Evolutionary conservation across 2,888 invertebrate species (phyloP), one percentile per base, ranked within the genome.

Genomic region (Acrocyrtus sp.): DNA sequence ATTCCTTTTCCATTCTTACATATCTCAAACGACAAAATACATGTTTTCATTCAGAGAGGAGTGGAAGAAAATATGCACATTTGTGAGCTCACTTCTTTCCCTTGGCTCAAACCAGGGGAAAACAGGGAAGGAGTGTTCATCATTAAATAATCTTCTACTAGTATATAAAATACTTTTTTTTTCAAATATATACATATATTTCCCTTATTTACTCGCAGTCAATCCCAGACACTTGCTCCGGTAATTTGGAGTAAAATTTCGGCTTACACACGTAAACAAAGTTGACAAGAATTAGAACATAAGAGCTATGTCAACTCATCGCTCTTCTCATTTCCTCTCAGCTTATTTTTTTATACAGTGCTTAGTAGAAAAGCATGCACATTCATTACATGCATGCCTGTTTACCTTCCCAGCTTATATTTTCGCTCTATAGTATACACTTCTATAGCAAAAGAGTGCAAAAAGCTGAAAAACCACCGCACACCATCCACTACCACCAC

Each of bases 221-320:
- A 68, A 63, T 61, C 56, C 60, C 72, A 57, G 72, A 63, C 74
- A 66, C 56, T 56, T 62, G 54, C 39, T 61, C 27, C 34, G n/a
- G 22, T 50, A 58, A 57, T 58, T 66, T 51, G 41, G 51, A 51
- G 50, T 50, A 26, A 57, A 62, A 73, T 45, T n/a, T 65, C 56
- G 57, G 51, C 43, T 53, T 51, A 27, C n/a, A n/a, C n/a, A n/a
- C 57, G 56, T 73, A 50, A 73, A 66, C 60, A 72, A 45, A 66
- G 65, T 60, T 76, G 73, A 73, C 76, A 76, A 54, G 58, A 76
- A 76, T 76, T 73, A 76, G 74, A 62, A 72, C 68, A 68, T 68
- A 67, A 60, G 68, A 68, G 54, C 61, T 66, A 21, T 65, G 65
- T 68, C 67, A 76, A 50, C 70, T 70, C 70, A 70, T 73, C 57